Evolutionary conservation across 2,797 vertebrate genomes (phyloP).

Genomic region (Ptychobarbus kaznakovi): DNA sequence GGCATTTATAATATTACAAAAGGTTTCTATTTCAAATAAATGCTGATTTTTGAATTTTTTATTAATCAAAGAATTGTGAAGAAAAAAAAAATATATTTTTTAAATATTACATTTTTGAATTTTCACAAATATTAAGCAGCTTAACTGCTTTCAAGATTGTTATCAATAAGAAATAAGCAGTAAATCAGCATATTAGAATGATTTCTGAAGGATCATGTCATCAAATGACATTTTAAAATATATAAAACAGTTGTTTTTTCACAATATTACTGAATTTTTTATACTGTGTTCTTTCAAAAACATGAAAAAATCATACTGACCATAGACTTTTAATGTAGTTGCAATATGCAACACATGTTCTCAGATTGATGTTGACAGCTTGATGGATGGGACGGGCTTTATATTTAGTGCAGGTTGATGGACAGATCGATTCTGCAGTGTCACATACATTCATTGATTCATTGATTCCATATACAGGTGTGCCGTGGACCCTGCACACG

Average conservation of each 20-base stretch:
- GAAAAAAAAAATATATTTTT: not conserved
- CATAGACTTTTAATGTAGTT: not conserved
- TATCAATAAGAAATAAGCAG: not conserved
- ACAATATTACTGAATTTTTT: not conserved
- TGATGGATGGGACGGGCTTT: not conserved
- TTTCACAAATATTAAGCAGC: not conserved
- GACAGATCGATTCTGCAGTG: not conserved
- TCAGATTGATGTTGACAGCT: not conserved
- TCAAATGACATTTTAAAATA: not conserved
- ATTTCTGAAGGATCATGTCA: not conserved
- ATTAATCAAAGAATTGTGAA: no score
- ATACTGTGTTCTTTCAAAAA: not conserved
- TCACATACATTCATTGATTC: not conserved
- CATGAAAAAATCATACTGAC: not conserved
- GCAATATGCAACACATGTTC: not conserved
- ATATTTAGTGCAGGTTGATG: not conserved
- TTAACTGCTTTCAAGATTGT: not conserved
- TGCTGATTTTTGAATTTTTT: not conserved
- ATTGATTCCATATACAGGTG: conserved; percentile 67
- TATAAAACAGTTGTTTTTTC: not conserved
- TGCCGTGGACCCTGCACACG: conserved; percentile 85
- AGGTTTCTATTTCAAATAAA: not conserved
- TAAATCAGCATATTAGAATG: not conserved
- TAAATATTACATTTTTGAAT: not conserved
- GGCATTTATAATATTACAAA: not conserved